phyloP scores from a whole-genome alignment of 2,888 invertebrate species.

The Drosophila mimetica region DNA sequence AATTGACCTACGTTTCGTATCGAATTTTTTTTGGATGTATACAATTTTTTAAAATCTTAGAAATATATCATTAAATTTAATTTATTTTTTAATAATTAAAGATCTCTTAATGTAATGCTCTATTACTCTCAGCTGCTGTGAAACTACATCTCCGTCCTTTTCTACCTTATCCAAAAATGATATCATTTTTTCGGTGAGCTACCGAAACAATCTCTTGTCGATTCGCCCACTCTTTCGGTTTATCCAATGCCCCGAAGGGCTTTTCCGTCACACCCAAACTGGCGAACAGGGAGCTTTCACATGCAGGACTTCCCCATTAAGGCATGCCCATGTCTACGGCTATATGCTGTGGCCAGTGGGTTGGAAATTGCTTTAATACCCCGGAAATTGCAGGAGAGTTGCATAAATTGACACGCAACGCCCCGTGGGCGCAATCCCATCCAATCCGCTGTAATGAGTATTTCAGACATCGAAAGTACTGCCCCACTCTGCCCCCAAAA shows the following conservation, averaged over 20 bases:
- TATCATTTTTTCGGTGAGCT: constrained; percentile 28
- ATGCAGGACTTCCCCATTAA: constrained; percentile 61
- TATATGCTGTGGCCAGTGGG: constrained; percentile 47
- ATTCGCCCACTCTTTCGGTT: constrained; percentile 31
- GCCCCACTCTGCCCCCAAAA: constrained; percentile 1
- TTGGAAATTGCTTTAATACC: constrained; percentile 80
- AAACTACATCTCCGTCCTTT: neutral
- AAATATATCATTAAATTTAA: no score
- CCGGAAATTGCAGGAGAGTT: constrained; percentile 79
- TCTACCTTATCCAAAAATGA: constrained; percentile 10
- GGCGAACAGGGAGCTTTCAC: constrained; percentile 53
- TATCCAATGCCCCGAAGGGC: constrained; percentile 61
- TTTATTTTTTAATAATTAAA: no score
- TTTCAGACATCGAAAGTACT: constrained; percentile 55
- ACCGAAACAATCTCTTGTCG: constrained; percentile 9
- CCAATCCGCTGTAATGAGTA: constrained; percentile 59
- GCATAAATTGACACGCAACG: constrained; percentile 82
- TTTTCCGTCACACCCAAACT: constrained; percentile 56
- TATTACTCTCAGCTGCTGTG: neutral
- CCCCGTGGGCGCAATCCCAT: constrained; percentile 78
- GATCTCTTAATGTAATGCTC: no score
- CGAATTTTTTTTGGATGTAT: no score
- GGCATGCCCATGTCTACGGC: constrained; percentile 32
- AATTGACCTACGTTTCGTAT: no score
- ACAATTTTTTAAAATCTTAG: no score